A percentile compares a stretch with the other conserved stretches of the same genome.
Conservation (phyloP, 1,140 invertebrate species). For the Heliothis subflexa region DNA sequence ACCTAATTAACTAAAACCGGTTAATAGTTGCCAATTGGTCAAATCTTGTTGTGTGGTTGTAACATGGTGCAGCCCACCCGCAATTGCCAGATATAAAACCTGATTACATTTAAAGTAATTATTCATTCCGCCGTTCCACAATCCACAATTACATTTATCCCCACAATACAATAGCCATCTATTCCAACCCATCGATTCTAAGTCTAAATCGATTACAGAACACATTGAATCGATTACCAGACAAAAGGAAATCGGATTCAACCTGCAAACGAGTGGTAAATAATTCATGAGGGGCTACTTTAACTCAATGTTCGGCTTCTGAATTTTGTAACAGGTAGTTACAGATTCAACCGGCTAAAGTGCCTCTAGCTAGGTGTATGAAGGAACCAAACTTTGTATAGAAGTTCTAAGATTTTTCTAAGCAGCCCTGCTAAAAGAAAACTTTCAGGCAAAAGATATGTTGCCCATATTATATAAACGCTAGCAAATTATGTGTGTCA, state of each 20-base stretch:
- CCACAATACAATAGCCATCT: not conserved
- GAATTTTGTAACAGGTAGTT: slow-evolving; percentile 30
- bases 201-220: not conserved
- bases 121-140: not conserved
- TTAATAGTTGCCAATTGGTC: too few relatives aligned
- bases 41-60: too few relatives aligned
- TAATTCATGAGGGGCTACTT: slow-evolving; percentile 31
- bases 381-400: not conserved
- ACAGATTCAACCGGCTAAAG: slow-evolving; percentile 19
- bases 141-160: not conserved
- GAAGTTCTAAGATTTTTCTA: too few relatives aligned
- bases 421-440: too few relatives aligned
- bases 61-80: too few relatives aligned
- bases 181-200: too few relatives aligned
- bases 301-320: slow-evolving; percentile 20
- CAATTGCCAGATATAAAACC: too few relatives aligned
- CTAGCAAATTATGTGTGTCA: too few relatives aligned
- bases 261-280: not conserved
- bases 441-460: too few relatives aligned
- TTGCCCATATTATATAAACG: too few relatives aligned
- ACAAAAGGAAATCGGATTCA: slow-evolving; percentile 9
- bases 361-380: not conserved
- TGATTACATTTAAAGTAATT: not conserved
- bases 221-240: not conserved
- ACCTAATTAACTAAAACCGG: too few relatives aligned